A percentile compares a stretch with the other conserved stretches of the same genome.
Evolutionary conservation across 2,888 invertebrate genomes (phyloP).

Genomic region (Chelonus formosanus): DNA sequence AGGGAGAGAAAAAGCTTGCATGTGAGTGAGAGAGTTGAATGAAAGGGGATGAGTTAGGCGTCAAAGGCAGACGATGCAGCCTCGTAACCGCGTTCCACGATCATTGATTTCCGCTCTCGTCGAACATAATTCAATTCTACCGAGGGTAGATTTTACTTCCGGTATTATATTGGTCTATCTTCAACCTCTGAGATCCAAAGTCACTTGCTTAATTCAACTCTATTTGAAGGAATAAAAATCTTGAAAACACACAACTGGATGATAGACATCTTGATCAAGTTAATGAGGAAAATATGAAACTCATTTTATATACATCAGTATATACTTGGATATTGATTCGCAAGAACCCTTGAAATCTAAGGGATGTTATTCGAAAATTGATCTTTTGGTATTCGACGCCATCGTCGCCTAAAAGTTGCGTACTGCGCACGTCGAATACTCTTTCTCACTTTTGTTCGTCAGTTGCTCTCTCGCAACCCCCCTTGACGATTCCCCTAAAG

Average conservation of each 20-base stretch:
- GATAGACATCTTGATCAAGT: too few species aligned
- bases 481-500: constrained; percentile 46
- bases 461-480: constrained; percentile 28
- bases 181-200: neutral
- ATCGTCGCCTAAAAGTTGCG: constrained; percentile 61
- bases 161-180: neutral
- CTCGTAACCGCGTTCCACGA: constrained; percentile 48
- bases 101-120: constrained; percentile 47
- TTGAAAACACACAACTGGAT: too few species aligned
- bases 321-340: constrained; percentile 12
- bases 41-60: constrained; percentile 28
- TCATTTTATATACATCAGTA: neutral
- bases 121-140: constrained; percentile 40
- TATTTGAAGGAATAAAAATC: too few species aligned
- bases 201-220: neutral
- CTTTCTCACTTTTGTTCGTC: constrained; percentile 20
- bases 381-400: constrained; percentile 57
- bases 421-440: constrained; percentile 58
- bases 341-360: constrained; percentile 59
- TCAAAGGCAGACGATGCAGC: constrained; percentile 36
- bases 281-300: too few species aligned
- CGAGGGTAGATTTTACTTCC: constrained; percentile 24
- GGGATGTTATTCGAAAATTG: constrained; percentile 63
- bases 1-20: constrained; percentile 29
- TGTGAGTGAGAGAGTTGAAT: constrained; percentile 14